Conservation (phyloP, 64 coral and sea anemone species). For the Porites australiensis region DNA sequence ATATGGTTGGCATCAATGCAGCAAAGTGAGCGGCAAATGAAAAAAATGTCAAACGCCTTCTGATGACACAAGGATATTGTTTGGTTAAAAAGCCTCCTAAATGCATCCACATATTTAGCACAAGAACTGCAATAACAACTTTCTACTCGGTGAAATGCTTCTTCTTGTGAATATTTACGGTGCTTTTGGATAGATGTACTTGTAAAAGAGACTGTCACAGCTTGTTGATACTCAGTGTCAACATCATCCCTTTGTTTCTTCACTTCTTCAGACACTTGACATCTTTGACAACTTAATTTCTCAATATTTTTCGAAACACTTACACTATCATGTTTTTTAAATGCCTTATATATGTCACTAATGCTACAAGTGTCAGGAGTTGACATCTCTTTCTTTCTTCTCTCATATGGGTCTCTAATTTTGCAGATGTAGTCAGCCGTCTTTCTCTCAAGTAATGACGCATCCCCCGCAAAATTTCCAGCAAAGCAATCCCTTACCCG, state of each 20-base stretch:
- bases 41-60: background rate
- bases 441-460: too few species aligned
- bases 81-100: too few species aligned
- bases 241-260: background rate
- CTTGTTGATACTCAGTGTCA: background rate
- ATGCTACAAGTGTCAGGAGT: background rate
- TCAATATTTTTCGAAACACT: background rate
- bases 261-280: background rate
- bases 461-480: slow-evolving; percentile 2
- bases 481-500: slow-evolving; percentile 7
- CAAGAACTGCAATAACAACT: background rate
- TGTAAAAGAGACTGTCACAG: background rate
- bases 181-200: background rate
- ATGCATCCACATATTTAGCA: background rate
- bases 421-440: too few species aligned
- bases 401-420: too few species aligned
- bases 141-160: background rate
- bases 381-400: background rate
- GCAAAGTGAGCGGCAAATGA: background rate
- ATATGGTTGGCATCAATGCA: background rate
- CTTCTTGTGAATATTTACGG: background rate
- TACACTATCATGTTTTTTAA: background rate
- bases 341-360: background rate
- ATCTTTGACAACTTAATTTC: background rate
- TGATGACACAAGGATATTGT: too few species aligned